Evolutionary conservation across 2,113 vertebrate genomes (phyloP), one percentile per base, ranked within the genome.

Genomic region (Sapajus apella): DNA sequence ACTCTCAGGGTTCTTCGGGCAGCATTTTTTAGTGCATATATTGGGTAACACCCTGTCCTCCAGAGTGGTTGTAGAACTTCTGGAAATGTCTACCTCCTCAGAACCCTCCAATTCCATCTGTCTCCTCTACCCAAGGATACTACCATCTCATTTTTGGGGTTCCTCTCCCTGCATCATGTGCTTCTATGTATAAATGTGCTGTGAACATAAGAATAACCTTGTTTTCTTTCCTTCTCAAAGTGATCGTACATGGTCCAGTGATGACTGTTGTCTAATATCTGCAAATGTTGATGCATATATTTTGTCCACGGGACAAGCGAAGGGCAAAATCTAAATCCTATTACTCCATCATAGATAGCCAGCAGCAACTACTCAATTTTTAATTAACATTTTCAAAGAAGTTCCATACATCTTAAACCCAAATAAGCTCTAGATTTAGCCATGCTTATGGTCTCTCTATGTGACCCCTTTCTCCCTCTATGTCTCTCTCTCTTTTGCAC

Each of bases 211-310:
- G 58, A 27, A 64, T 25, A 21, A 5, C 27, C 12, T 47, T 40
- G 5, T 43, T 30, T 64, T n/a, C 43, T 87, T 50, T 43, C 20
- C 56, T 61, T 50, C 37, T 73, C 23, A 30, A 37, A 47, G 25
- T 64, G 21, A 32, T 11, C 13, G 4, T 18, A 25, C 3, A 0
- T 32, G 3, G 21, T 37, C 37, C 12, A 25, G 5, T 50, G 4
- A 21, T 23, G 37, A 43, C 47, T 30, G 23, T 12, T n/a, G 27
- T 58, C 84, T 58, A 18, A 52, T 35, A 56, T 52, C 70, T 85
- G 45, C 25, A 75, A 66, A 93, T 40, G n/a, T 66, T 40, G 35
- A 77, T 18, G 52, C 45, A 35, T 30, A 16, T 23, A 14, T 52
- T 77, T 17, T 50, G 8, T 52, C 82, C 82, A 72, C 6, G 18